phyloP scores from a whole-genome alignment of 2,888 invertebrate species.

The Zaprionus obscuricornis region DNA sequence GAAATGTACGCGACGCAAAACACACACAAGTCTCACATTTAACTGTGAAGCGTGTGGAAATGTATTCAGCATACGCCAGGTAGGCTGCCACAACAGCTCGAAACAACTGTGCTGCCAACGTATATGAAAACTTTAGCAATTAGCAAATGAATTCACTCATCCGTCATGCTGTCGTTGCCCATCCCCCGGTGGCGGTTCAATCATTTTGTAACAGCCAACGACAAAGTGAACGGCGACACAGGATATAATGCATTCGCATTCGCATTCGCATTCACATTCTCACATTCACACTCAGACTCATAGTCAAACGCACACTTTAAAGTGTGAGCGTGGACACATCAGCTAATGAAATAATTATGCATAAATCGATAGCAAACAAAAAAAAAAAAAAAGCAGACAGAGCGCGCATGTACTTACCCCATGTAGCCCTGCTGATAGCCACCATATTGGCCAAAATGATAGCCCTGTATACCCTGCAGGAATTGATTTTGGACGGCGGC shows the following conservation, averaged over 20 bases:
- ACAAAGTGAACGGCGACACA: conserved; percentile 5
- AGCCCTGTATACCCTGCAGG: conserved; percentile 94
- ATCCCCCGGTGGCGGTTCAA: conserved; percentile 76
- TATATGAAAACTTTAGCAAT: conserved; percentile 79
- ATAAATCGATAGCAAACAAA: conserved; percentile 35
- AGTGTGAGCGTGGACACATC: conserved; percentile 28
- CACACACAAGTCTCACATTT: conserved; percentile 8
- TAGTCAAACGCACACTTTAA: too few relatives aligned
- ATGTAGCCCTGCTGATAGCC: conserved; percentile 96
- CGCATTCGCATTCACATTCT: too few relatives aligned
- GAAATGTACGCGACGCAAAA: conserved; percentile 49
- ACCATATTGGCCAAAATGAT: conserved; percentile 93
- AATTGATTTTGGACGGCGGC: conserved; percentile 93
- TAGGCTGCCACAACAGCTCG: conserved; percentile 40
- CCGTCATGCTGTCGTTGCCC: conserved; percentile 78
- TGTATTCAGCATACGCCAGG: conserved; percentile 38
- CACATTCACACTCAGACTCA: neutral
- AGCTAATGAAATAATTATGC: conserved; percentile 62
- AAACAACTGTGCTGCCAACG: conserved; percentile 4
- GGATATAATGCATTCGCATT: conserved; percentile 13
- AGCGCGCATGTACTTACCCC: conserved; percentile 88
- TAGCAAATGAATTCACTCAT: conserved; percentile 82
- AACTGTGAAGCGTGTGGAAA: conserved; percentile 32
- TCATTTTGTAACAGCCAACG: conserved; percentile 50
- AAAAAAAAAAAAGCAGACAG: too few relatives aligned